Base-by-base conservation (phyloP, 2,113 vertebrate genomes). In the Hemicordylus capensis region DNA sequence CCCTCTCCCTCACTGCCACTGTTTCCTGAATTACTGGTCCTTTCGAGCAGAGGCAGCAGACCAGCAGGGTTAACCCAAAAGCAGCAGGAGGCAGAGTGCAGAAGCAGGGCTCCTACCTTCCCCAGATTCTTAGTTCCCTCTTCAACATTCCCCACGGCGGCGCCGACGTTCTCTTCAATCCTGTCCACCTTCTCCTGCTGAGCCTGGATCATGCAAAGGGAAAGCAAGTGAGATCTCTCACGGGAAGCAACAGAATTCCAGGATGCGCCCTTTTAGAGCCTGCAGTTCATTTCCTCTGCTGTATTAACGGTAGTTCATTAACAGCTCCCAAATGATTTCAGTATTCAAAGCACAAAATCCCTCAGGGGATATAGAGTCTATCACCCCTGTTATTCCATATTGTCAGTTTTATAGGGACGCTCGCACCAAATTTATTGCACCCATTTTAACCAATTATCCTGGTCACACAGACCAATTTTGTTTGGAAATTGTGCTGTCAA, bases 121-220 rank as follows among this genome's bases (percentile, higher is more conserved):
- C 98, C 97, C 93, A 99, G 96, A 96, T 97, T 98, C 95, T 92
- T 97, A 93, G 98, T 98, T 96, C 99, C 98, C 96, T 99, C 98
- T 97, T 98, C 97, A 94, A 99, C 98, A 90, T 99, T 99, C 95
- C 88, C 97, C 95, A 97, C 96, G 89, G 99, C 98, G 89, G 88
- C 97, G 97, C 95, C 98, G 97, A 99, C 97, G 94, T 98, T 97
- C 95, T 98, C 98, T 96, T 98, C 98, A 90, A 99, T 99, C 97
- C 97, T 98, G 98, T 99, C 98, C 96, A 99, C 99, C 98, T 98
- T 98, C 96, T 98, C 98, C 98, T 99, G 98, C 98, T 99, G 99
- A 90, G 98, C 95, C 99, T 99, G 96, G 96, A 97, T n/a, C n/a
- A n/a, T 96, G 96, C 96, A 96, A 96, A 97, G 96, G 95, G 96